Evolutionary conservation across 1,140 invertebrate species (phyloP), one percentile per base, ranked within the genome.

Genomic region (Apis florea): DNA sequence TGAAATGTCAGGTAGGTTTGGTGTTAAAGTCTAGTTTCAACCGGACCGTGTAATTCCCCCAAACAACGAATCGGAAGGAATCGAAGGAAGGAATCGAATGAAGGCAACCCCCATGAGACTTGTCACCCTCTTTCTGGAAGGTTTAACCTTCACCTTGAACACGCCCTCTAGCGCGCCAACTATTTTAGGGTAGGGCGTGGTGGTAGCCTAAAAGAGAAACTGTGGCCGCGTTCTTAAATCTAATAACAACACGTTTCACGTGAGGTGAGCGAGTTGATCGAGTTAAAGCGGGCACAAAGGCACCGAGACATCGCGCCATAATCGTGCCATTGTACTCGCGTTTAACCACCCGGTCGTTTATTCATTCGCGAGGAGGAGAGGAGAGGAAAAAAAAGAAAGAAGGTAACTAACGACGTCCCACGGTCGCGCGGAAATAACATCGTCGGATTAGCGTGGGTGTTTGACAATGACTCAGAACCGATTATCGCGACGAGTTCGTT

Each of bases 271-370:
- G 59, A 61, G 66, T 54, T 78, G 84, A 86, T 86, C 85, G 75
- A 83, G 82, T 87, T 86, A 90, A 86, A 47, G 69, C 63, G 79
- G 56, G 49, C 69, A 89, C 83, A 90, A 88, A 90, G 79, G 67
- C 84, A 84, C 74, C 70, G 21, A 49, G 59, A 54, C 78, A 76
- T 24, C 77, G 76, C 68, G 70, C 58, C 75, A 85, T 87, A 88
- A 88, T 88, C 85, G 84, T 78, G 31, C 21, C 74, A 88, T 91
- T 91, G 85, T 90, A 83, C 83, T 76, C 75, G 56, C 74, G 70
- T 75, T 89, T 82, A 85, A 89, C 53, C 83, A 61, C 59, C 76
- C 83, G 59, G 63, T 83, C 85, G 79, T 88, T 87, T 86, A 89
- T 88, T 83, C 83, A 89, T 79, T 84, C 83, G 82, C 73, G 81